These are phyloP conservation scores for Amazona vittata DNA, from an alignment of 2,113 vertebrate genomes.

Conservation along the genomic window DNA sequence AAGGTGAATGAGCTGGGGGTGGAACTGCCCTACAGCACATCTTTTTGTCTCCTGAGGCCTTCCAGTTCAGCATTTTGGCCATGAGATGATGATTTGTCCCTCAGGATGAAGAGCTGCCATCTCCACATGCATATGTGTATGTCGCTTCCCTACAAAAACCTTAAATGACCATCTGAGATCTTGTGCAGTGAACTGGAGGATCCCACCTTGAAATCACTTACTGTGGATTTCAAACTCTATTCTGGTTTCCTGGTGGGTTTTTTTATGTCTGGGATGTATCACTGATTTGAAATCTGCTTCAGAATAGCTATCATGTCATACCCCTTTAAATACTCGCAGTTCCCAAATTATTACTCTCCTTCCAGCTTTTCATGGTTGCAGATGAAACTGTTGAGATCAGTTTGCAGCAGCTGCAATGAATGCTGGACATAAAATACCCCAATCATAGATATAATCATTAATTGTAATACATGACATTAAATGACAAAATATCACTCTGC, in stretches of 20 bases:
- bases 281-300: background rate
- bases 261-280: background rate
- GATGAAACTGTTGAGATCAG: background rate
- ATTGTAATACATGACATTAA: background rate
- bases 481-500: background rate
- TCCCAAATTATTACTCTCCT: background rate
- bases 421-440: fast-evolving
- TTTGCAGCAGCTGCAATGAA: background rate
- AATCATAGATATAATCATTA: background rate
- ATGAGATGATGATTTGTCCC: background rate
- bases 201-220: background rate
- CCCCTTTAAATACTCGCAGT: background rate
- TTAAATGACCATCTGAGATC: background rate
- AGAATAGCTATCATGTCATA: background rate
- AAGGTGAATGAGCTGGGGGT: background rate
- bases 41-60: background rate
- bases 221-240: background rate
- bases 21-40: background rate
- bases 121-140: background rate
- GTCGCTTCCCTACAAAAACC: background rate
- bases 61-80: background rate
- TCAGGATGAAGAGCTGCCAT: background rate
- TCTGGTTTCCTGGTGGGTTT: background rate
- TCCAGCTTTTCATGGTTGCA: background rate
- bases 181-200: background rate